Base-by-base conservation (phyloP, 2,888 invertebrate species). In the Scrobipalpa atriplicella region DNA sequence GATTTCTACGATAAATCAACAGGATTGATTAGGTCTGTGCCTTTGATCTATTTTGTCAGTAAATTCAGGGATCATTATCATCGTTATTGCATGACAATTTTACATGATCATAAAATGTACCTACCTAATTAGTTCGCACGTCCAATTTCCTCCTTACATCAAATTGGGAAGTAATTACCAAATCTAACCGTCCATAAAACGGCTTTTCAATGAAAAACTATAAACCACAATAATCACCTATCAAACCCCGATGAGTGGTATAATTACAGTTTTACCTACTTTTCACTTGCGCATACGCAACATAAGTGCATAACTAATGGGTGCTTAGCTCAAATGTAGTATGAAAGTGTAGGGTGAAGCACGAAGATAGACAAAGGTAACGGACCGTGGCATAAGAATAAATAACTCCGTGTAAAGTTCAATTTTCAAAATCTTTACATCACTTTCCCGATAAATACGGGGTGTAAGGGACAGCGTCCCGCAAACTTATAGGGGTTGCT, bases 301-400 rank as follows among this genome's bases (percentile, higher is more conserved):
- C 47, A 16, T 47, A n/a, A 16, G 52, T 52, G 52, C 19, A 52
- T 18, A 52, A 51, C 18, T 18, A 7, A 13, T 11, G 13, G 13
- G 43, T 43, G 43, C 13, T 43, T 51, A 51, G 51, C 3, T n/a
- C 51, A 18, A 18, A 52, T 52, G 19, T 52, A 52, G 52, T 52
- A 52, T 52, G 52, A 52, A 52, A 52, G 19, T 52, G 19, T 52
- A 19, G 52, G 19, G 52, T 52, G 19, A 52, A 52, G 19, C 52
- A 52, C 52, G 19, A 52, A 19, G 19, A 19, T 18, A 19, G n/a
- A 16, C 47, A 47, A 47, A 7, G 19, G 10, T 52, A 52, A 52
- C 19, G 18, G 1, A 11, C 18, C 19, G 52, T 52, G 19, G 18
- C 47, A 47, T 47, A 43, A 16, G 19, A 19, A 19, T 19, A 52